These are phyloP conservation scores for Athalia cordata DNA, from an alignment of 2,888 invertebrate genomes.

Conservation along the genomic window DNA sequence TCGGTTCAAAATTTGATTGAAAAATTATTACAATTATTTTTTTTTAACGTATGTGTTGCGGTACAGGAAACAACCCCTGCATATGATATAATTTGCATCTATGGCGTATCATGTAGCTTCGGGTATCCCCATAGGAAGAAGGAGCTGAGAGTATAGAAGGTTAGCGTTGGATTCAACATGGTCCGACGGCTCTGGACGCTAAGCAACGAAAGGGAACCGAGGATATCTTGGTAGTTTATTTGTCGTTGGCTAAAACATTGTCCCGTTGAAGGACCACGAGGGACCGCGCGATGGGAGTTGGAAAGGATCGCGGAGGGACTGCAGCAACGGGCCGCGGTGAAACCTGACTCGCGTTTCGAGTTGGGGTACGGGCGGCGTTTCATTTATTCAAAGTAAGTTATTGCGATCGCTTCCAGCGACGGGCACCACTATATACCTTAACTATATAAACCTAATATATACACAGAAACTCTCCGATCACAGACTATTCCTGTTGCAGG, in stretches of 20 bases:
- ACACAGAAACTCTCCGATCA: neutral
- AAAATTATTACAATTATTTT: neutral
- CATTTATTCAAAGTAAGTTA: constrained; percentile 72
- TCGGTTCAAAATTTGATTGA: neutral
- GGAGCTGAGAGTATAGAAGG: neutral
- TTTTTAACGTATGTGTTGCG: neutral
- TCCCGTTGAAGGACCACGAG: constrained; percentile 63
- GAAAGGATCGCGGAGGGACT: constrained; percentile 53
- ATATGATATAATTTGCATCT: too few relatives aligned
- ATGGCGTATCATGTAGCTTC: too few relatives aligned
- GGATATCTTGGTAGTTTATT: constrained; percentile 61
- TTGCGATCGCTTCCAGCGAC: constrained; percentile 63
- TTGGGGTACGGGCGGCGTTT: constrained; percentile 63
- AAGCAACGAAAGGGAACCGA: constrained; percentile 25
- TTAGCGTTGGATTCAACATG: neutral
- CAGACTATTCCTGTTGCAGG: neutral
- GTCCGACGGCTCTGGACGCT: constrained; percentile 27
- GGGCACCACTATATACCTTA: neutral
- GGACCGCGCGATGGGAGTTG: constrained; percentile 48
- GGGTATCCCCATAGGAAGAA: neutral
- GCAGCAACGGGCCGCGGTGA: constrained; percentile 38
- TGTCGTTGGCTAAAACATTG: constrained; percentile 64
- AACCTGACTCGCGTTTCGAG: constrained; percentile 62
- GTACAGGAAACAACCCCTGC: constrained; percentile 17
- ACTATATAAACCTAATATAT: constrained; percentile 37